Evolutionary conservation across 2,113 vertebrate species (phyloP), one percentile per base, ranked within the genome.

Genomic region (Xiphophorus couchianus): DNA sequence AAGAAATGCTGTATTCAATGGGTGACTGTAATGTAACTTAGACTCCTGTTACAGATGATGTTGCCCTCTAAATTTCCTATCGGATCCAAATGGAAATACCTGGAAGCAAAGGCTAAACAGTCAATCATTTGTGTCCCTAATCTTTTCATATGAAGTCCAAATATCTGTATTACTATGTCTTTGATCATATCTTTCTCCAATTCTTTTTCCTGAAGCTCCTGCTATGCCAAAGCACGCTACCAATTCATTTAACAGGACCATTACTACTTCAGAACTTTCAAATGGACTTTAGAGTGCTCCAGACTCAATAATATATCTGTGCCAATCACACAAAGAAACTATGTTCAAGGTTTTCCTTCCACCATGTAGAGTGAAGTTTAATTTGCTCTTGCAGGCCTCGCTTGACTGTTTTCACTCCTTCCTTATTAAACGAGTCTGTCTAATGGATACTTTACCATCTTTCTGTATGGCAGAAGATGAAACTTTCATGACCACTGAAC

Each of bases 401-500:
- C 39, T 30, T 29, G 29, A 37, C 65, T 28, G 62, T 14, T 85
- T 77, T 35, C 28, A 15, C 11, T 62, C 67, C 61, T 61, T 74
- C 76, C n/a, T 84, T 86, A 89, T 86, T 87, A 87, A 81, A 80
- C 74, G 35, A 17, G 35, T 84, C 69, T 70, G 71, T 82, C 70
- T 88, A 76, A 88, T 83, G 81, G 86, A 39, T 84, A 76, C 82
- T 90, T 64, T 75, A 54, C 71, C 27, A 51, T 39, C 84, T 68
- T 84, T 78, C 35, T 84, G 76, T 76, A 5, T 69, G 81, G 81
- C 76, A 82, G 66, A 68, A 63, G 58, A 76, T 89, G 48, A 86
- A 86, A 82, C 11, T 88, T 85, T 90, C 29, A 90, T 86, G 76
- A 82, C 42, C 73, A 74, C 66, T 90, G 89, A 90, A 90, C 84